Base-by-base conservation (phyloP, 2,113 vertebrate species). In the Panurus biarmicus region DNA sequence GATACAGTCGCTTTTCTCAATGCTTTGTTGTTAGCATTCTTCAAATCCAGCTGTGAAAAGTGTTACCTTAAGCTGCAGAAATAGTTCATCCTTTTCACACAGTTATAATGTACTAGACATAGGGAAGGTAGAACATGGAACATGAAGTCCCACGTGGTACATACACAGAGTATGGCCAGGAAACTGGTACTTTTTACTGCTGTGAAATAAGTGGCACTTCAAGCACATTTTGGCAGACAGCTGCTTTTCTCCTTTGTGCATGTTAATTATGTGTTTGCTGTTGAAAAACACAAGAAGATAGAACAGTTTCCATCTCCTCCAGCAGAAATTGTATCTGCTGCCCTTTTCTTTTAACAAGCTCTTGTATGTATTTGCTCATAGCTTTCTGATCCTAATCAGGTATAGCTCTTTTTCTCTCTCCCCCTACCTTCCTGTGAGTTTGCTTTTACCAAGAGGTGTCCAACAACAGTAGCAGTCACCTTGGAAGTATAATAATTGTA, bases 21-120 rank as follows among this genome's bases (percentile, higher is more conserved):
- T 57, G 61, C 31, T 90, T 87, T 69, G 51, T 61, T 75, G 48
- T 87, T 93, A 83, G 40, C 78, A 36, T 90, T 95, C 91, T 92
- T 83, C 69, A 85, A 91, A 35, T 94, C 76, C 91, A 96, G 83
- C 95, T 94, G 83, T 77, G 94, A 35, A 87, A 92, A 89, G 57
- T 90, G 65, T 89, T 93, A 64, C 90, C 85, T 89, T 93, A 76
- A 78, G 66, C 84, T 90, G 38, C 58, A 57, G 35, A 67, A 87
- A 65, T 51, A 40, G 21, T 74, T 83, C 83, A 44, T 93, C 89
- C 66, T 92, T 96, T 93, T 78, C 80, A 74, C 44, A 57, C 74
- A 40, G 12, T 29, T 61, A 28, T 61, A 18, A 38, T 61, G 36
- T 40, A 9, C 84, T 94, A 57, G 48, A 48, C 56, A 33, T 6